Evolutionary conservation across 1,140 invertebrate genomes (phyloP).

Genomic region (Aphelenchoides avenae): DNA sequence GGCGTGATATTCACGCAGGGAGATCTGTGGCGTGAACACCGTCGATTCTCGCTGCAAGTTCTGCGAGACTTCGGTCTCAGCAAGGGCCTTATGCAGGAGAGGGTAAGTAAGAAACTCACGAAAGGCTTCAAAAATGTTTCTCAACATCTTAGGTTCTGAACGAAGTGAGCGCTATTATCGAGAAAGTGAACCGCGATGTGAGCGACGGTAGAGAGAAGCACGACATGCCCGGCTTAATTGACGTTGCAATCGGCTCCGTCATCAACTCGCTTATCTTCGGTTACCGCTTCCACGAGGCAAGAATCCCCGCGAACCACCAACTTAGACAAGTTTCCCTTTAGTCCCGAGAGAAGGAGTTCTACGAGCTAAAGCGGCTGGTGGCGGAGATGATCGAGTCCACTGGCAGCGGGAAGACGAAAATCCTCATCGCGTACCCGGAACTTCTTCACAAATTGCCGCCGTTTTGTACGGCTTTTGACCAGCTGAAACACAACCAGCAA

Average conservation of each 20-base stretch:
- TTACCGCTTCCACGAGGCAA: slow-evolving; percentile 2
- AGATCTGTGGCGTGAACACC: slow-evolving; percentile 49
- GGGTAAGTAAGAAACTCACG: slow-evolving; percentile 50
- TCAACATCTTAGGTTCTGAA: slow-evolving; percentile 7
- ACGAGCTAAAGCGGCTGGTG: neutral
- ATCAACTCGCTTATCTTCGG: slow-evolving; percentile 11
- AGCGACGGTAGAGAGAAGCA: neutral
- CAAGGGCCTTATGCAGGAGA: too few species aligned
- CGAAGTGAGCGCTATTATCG: slow-evolving; percentile 13
- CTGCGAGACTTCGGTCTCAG: slow-evolving; percentile 59
- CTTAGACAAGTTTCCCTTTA: neutral
- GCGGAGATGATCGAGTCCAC: slow-evolving; percentile 8
- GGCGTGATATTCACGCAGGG: too few species aligned
- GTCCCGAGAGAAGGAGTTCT: slow-evolving; percentile 3
- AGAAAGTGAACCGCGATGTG: slow-evolving; percentile 2
- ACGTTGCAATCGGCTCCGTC: slow-evolving; percentile 9
- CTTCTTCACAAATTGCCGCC: neutral
- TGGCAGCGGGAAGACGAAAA: neutral
- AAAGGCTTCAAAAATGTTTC: slow-evolving; percentile 9
- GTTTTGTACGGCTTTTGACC: neutral
- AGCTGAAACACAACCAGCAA: slow-evolving; percentile 3
- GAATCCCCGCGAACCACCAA: neutral
- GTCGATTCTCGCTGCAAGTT: slow-evolving; percentile 53
- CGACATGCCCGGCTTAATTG: neutral
- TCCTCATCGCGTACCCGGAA: neutral